phyloP scores from a whole-genome alignment of 2,888 invertebrate species.

The Galeruca laticollis region DNA sequence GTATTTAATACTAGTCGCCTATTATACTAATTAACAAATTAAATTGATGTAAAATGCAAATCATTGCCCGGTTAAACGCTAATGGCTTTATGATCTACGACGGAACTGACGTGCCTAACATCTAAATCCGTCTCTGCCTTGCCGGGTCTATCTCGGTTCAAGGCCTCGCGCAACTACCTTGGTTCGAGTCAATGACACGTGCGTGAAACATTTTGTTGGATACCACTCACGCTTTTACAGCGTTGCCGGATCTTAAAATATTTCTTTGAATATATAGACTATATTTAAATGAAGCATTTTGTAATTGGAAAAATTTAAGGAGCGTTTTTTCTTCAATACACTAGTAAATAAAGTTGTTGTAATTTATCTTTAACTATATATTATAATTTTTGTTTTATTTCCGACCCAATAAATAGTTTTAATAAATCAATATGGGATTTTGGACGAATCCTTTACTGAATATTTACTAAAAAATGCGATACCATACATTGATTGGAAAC shows the following conservation, averaged over 20 bases:
- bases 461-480: no score
- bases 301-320: no score
- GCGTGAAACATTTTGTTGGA: constrained; percentile 53
- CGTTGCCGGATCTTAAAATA: constrained; percentile 22
- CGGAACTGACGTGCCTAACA: background rate
- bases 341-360: no score
- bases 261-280: background rate
- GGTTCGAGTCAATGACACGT: constrained; percentile 68
- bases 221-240: constrained; percentile 33
- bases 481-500: no score
- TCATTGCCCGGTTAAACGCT: no score
- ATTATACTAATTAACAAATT: background rate
- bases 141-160: constrained; percentile 57
- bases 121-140: constrained; percentile 25
- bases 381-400: no score
- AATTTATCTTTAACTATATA: no score
- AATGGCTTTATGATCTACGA: background rate
- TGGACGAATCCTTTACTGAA: no score
- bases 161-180: constrained; percentile 66
- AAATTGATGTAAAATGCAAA: background rate
- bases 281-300: no score
- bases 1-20: background rate
- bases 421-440: no score
- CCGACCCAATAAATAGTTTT: no score
- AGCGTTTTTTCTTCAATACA: background rate